Percentiles rank a stretch among this genome's conserved stretches.
phyloP scores from a whole-genome alignment of 2,113 vertebrate genomes.

The Otolemur garnettii region DNA sequence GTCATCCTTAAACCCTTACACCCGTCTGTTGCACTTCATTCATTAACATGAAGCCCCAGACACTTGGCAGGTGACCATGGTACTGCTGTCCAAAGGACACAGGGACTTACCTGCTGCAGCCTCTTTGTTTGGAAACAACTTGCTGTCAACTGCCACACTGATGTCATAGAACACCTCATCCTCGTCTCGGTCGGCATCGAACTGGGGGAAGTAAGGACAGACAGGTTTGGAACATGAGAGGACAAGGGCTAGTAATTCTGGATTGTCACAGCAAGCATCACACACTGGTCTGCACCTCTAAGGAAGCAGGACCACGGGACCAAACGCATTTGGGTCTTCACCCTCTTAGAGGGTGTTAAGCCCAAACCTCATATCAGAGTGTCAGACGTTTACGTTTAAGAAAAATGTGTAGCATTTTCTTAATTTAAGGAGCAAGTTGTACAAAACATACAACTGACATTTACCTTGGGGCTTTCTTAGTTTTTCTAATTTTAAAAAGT shows the following conservation, averaged over 20 bases:
- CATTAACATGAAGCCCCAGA: background rate
- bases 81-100: background rate
- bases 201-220: conserved; percentile 85
- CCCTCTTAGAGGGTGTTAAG: background rate
- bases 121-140: conserved; percentile 94
- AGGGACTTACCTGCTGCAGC: conserved; percentile 91
- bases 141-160: conserved; percentile 95
- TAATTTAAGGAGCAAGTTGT: conserved; percentile 30
- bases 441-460: conserved; percentile 19
- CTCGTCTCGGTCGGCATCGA: conserved; percentile 97
- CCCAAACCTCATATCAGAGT: background rate
- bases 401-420: conserved; percentile 26
- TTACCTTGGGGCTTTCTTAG: background rate
- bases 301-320: background rate
- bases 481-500: background rate
- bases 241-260: background rate
- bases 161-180: conserved; percentile 98
- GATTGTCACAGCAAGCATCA: background rate
- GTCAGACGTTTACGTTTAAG: background rate
- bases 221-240: conserved; percentile 33
- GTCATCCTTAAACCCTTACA: background rate
- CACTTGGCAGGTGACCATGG: background rate
- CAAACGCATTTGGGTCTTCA: background rate
- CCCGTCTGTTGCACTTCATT: background rate
- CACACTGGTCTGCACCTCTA: background rate